Evolutionary conservation across 2,888 invertebrate species (phyloP).

Genomic region (Drosophila kuntzei): DNA sequence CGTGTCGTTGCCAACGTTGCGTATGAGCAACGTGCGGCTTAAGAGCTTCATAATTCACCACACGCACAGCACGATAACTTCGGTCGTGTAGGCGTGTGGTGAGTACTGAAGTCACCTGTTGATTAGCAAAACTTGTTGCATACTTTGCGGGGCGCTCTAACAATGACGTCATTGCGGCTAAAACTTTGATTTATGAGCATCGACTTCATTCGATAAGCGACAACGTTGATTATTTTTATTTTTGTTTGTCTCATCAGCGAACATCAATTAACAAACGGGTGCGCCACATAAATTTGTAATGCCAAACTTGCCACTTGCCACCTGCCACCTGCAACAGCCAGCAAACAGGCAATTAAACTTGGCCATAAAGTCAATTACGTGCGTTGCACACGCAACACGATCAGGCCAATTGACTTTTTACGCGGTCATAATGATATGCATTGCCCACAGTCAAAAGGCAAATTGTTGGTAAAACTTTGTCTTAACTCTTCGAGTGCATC

Average conservation of each 20-base stretch:
- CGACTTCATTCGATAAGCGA: slow-evolving; percentile 16
- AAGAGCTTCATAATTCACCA: slow-evolving; percentile 67
- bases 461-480: slow-evolving; percentile 12
- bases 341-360: slow-evolving; percentile 51
- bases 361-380: slow-evolving; percentile 56
- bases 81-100: slow-evolving; percentile 36
- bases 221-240: slow-evolving; percentile 18
- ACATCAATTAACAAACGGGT: slow-evolving; percentile 47
- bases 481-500: slow-evolving; percentile 3
- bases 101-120: slow-evolving; percentile 70
- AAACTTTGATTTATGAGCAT: slow-evolving; percentile 47
- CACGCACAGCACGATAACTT: slow-evolving; percentile 38
- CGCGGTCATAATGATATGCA: slow-evolving; percentile 51
- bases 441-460: slow-evolving; percentile 17
- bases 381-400: slow-evolving; percentile 53
- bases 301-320: slow-evolving; percentile 54
- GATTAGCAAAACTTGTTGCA: slow-evolving; percentile 73
- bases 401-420: slow-evolving; percentile 6
- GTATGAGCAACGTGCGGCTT: slow-evolving; percentile 70
- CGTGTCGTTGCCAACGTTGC: slow-evolving; percentile 49
- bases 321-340: slow-evolving; percentile 26
- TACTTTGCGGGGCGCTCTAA: slow-evolving; percentile 42
- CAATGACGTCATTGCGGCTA: slow-evolving; percentile 48
- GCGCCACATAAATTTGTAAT: slow-evolving; percentile 52
- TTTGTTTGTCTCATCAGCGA: slow-evolving; percentile 7